Base-by-base conservation (phyloP, 2,797 vertebrate species). In the Urocyon cinereoargenteus region DNA sequence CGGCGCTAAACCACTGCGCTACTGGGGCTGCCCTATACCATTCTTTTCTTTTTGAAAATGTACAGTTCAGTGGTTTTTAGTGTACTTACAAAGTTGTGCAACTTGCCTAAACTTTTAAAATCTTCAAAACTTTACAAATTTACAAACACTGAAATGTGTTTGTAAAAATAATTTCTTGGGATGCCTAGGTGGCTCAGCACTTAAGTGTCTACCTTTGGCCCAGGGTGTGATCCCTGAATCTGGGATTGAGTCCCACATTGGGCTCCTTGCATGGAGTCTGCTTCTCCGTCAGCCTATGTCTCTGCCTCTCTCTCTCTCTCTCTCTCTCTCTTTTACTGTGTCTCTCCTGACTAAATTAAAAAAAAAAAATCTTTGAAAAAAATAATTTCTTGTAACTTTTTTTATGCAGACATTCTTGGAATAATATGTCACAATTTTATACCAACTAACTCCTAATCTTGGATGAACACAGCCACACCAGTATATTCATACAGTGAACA, bases 371-470 rank as follows among this genome's bases (percentile, higher is more conserved):
- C 40, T 45, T 45, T 45, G 40, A 45, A 7, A 79, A 92, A 79
- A 82, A 51, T 61, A 45, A 24, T 66, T 21, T 55, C 90, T 93
- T 73, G 3, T 49, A 45, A 75, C 40, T 53, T 84, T 36, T 53
- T 75, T 45, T 64, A 77, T 28, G n/a, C 22, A 57, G 11, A 24
- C 57, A 49, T 90, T 94, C 57, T 84, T 85, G 55, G 62, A 83
- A 75, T 86, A 70, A 70, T 51, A 79, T 77, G 34, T 90, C 95
- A 92, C 2, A 73, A 6, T 94, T 90, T 84, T 84, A 40, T 73
- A 70, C 18, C 57, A 94, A 4, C 34, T 84, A 57, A 49, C 77
- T 93, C 45, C 36, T 72, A 45, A 68, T 66, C 61, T 88, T 59
- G 13, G 22, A 31, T 73, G 55, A 94, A 62, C 55, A 72, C 59